Percentiles rank a stretch among this genome's conserved stretches.
phyloP scores from a whole-genome alignment of 2,888 invertebrate species.

The Panzeria rudis region DNA sequence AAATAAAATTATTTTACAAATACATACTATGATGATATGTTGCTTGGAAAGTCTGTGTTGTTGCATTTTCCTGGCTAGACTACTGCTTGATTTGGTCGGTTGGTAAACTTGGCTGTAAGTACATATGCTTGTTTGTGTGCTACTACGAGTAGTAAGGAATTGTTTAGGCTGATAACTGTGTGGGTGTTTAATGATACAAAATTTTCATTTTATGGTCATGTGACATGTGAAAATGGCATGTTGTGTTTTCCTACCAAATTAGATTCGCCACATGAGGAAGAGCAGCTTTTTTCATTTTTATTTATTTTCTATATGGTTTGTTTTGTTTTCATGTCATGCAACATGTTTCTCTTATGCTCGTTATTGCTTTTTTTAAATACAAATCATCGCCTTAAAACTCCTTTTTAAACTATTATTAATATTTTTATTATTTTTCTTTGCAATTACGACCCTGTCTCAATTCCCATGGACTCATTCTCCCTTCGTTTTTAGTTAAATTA shows the following conservation, averaged over 20 bases:
- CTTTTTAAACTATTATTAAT: constrained; percentile 43
- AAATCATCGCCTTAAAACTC: constrained; percentile 47
- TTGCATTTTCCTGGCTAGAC: constrained; percentile 70
- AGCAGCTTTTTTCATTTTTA: constrained; percentile 14
- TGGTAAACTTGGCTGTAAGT: neutral
- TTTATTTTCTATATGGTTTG: constrained; percentile 29
- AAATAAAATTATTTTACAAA: neutral
- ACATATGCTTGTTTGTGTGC: neutral
- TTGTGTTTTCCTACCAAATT: constrained; percentile 47
- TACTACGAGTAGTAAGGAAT: neutral
- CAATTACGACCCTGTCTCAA: neutral
- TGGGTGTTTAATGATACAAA: constrained; percentile 54
- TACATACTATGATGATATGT: constrained; percentile 6
- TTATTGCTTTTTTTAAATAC: constrained; percentile 29
- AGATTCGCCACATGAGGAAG: constrained; percentile 18
- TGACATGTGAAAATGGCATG: constrained; percentile 59
- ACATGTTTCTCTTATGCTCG: constrained; percentile 39
- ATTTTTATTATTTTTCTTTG: constrained; percentile 60
- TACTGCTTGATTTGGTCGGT: constrained; percentile 20
- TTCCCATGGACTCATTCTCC: neutral
- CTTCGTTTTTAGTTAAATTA: constrained; percentile 42
- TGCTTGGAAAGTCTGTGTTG: constrained; percentile 46
- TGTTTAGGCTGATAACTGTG: constrained; percentile 31
- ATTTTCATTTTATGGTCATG: constrained; percentile 64
- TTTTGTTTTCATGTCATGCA: constrained; percentile 48